Conservation (phyloP, 2,888 invertebrate species). For the Hydropsyche betteni region DNA sequence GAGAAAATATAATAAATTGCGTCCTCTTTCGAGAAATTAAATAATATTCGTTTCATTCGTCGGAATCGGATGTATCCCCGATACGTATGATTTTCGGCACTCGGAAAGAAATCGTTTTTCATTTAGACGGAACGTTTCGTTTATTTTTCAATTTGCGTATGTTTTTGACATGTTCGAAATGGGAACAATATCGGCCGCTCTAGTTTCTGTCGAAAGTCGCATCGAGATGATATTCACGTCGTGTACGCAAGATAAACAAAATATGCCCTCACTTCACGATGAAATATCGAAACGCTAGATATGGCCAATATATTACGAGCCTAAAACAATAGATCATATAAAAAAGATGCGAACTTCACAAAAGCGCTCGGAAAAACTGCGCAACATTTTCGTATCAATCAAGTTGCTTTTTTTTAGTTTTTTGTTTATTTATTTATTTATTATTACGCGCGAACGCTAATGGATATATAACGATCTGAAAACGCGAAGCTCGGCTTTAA, state of each 20-base stretch:
- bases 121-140: not conserved
- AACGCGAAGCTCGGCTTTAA: no score
- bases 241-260: slow-evolving; percentile 9
- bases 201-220: not conserved
- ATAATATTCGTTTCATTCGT: no score
- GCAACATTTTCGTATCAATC: no score
- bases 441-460: no score
- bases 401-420: no score
- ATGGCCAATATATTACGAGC: slow-evolving; percentile 7
- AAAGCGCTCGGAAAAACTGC: no score
- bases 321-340: slow-evolving; percentile 8
- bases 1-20: no score
- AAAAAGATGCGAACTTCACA: no score
- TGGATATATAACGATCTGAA: no score
- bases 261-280: not conserved
- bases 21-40: no score
- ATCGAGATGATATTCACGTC: slow-evolving; percentile 8
- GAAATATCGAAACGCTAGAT: slow-evolving; percentile 3
- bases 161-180: slow-evolving; percentile 20
- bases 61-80: no score
- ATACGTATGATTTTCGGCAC: not conserved
- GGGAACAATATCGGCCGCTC: not conserved
- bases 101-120: slow-evolving; percentile 3
- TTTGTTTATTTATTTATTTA: no score
- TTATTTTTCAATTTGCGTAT: slow-evolving; percentile 7